Percentiles rank a stretch among this genome's conserved stretches.
Evolutionary conservation across 2,888 invertebrate species (phyloP).

Genomic region (Dioctria linearis): DNA sequence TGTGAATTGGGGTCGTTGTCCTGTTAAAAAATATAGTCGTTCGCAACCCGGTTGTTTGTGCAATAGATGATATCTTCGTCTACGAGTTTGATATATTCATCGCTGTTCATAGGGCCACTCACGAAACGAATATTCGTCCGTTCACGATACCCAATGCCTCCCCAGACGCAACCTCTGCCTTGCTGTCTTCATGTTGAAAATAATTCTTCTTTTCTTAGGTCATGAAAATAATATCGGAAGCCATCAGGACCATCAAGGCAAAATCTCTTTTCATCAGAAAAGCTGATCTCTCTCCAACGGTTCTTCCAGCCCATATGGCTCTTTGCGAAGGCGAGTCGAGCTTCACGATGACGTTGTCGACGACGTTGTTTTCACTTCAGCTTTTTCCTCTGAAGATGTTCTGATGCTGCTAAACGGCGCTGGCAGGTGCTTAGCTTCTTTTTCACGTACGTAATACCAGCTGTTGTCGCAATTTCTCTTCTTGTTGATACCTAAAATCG

Average conservation of each 20-base stretch:
- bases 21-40: neutral
- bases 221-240: neutral
- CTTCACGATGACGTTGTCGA: neutral
- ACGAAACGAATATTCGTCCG: conserved; percentile 19
- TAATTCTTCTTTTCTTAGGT: neutral
- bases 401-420: neutral
- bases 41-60: neutral
- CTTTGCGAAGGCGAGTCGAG: no score
- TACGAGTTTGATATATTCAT: neutral
- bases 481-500: neutral
- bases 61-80: neutral
- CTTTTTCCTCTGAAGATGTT: conserved; percentile 8
- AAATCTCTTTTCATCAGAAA: neutral
- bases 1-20: neutral
- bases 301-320: neutral
- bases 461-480: conserved; percentile 9
- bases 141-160: neutral
- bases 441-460: neutral
- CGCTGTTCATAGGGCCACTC: neutral
- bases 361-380: neutral
- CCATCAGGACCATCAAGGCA: no score
- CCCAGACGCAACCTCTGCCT: neutral
- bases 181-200: neutral
- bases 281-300: neutral
- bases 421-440: neutral